These are phyloP conservation scores for Thysanoteuthis rhombus DNA, from an alignment of 2,888 invertebrate genomes.

Conservation along the genomic window DNA sequence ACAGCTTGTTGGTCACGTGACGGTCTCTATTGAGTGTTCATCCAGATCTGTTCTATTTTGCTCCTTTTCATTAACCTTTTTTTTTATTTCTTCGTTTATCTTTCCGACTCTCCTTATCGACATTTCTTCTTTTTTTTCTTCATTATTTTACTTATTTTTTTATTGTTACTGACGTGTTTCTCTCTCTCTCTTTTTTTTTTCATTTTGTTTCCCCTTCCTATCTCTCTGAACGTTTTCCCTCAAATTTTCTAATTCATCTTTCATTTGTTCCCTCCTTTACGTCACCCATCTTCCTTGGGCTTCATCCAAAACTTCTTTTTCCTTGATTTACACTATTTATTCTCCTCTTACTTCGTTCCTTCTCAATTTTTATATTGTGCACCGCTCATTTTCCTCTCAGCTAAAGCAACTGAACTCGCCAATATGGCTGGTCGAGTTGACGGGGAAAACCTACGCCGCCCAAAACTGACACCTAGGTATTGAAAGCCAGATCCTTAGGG, in stretches of 20 bases:
- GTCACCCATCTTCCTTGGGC: no score
- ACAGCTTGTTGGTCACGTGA: no score
- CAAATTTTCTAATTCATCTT: not conserved
- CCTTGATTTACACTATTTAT: no score
- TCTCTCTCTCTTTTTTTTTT: not conserved
- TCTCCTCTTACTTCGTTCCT: not conserved
- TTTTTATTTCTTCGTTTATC: not conserved
- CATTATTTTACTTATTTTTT: no score
- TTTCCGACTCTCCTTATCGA: not conserved
- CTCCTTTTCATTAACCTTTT: not conserved
- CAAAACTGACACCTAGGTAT: slow-evolving; percentile 12
- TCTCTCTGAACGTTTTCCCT: not conserved
- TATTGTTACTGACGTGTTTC: no score
- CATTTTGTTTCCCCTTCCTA: not conserved
- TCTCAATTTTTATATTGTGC: not conserved
- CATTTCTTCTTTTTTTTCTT: not conserved
- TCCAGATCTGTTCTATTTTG: not conserved
- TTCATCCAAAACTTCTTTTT: not conserved
- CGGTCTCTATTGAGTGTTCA: no score
- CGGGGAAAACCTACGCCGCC: not conserved
- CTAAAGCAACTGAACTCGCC: not conserved
- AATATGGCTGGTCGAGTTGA: not conserved
- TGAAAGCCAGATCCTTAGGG: not conserved
- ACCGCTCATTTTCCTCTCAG: not conserved
- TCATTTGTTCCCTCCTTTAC: not conserved